Evolutionary conservation across 1,140 invertebrate species (phyloP).

Genomic region (Macrostomum lignano): DNA sequence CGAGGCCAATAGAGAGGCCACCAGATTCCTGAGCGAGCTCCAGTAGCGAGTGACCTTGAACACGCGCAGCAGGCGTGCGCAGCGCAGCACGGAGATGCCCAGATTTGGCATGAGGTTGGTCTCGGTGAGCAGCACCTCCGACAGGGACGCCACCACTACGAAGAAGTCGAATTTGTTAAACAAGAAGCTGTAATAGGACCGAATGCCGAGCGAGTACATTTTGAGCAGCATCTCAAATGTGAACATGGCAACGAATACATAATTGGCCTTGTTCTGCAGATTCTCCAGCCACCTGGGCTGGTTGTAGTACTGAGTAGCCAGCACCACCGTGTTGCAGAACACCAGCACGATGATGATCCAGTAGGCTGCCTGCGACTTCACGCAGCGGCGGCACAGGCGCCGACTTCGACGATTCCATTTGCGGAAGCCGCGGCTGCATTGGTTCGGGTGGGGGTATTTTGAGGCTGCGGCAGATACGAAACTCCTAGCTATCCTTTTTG

Average conservation of each 20-base stretch:
- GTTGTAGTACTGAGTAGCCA: constrained; percentile 85
- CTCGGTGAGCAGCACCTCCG: constrained; percentile 33
- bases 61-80: constrained; percentile 33
- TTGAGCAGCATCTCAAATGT: constrained; percentile 94
- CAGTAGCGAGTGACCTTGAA: constrained; percentile 54
- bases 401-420: constrained; percentile 63
- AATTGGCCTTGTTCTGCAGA: constrained; percentile 80
- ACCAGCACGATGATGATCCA: constrained; percentile 86
- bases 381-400: constrained; percentile 57
- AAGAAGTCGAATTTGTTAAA: constrained; percentile 39
- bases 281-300: constrained; percentile 72
- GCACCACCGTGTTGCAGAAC: constrained; percentile 38
- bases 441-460: too few relatives aligned
- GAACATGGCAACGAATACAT: constrained; percentile 88
- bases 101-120: constrained; percentile 33
- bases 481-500: too few relatives aligned
- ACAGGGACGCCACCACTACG: constrained; percentile 34
- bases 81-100: constrained; percentile 35
- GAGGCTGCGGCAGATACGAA: too few relatives aligned
- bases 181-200: constrained; percentile 33
- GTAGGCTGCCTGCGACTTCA: constrained; percentile 93
- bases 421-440: constrained; percentile 25
- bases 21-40: constrained; percentile 81
- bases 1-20: constrained; percentile 83
- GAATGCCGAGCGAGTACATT: constrained; percentile 91